These are phyloP conservation scores for Chionodraco myersi DNA, from an alignment of 2,113 vertebrate species.

Conservation along the genomic window DNA sequence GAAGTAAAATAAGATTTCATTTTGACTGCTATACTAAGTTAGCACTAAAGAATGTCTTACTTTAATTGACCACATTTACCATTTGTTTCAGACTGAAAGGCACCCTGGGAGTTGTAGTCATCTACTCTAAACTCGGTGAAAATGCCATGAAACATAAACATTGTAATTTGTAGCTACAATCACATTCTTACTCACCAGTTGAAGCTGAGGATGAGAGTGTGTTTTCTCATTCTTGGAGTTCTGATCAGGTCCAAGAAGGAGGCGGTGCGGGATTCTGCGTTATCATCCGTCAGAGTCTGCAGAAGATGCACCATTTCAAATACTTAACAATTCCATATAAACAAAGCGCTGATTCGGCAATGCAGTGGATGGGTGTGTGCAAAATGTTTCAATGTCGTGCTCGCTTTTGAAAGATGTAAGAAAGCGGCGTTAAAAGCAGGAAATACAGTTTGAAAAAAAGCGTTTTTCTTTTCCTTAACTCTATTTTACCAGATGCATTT, in stretches of 20 bases:
- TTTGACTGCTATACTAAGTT: too few species aligned
- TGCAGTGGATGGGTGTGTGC: too few species aligned
- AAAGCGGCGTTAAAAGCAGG: not conserved
- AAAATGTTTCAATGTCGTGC: too few species aligned
- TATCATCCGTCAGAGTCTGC: constrained; percentile 83
- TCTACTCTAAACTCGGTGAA: too few species aligned
- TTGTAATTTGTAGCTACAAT: too few species aligned
- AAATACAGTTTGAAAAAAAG: not conserved
- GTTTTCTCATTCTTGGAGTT: constrained; percentile 91
- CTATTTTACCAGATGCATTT: not conserved
- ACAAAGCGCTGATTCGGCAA: not conserved
- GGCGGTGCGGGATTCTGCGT: constrained; percentile 75
- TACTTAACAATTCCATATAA: not conserved
- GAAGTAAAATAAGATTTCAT: too few species aligned
- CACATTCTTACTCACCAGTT: constrained; percentile 84
- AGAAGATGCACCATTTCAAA: not conserved
- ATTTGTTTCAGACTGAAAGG: too few species aligned
- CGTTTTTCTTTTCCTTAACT: not conserved
- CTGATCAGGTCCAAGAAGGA: constrained; percentile 89
- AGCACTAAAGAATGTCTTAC: too few species aligned
- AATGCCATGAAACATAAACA: too few species aligned
- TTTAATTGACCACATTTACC: too few species aligned
- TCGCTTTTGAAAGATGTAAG: too few species aligned
- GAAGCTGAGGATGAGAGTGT: constrained; percentile 91
- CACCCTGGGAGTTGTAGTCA: too few species aligned